Evolutionary conservation across 2,888 invertebrate species (phyloP), one percentile per base, ranked within the genome.

Genomic region (Peribatodes rhomboidaria): DNA sequence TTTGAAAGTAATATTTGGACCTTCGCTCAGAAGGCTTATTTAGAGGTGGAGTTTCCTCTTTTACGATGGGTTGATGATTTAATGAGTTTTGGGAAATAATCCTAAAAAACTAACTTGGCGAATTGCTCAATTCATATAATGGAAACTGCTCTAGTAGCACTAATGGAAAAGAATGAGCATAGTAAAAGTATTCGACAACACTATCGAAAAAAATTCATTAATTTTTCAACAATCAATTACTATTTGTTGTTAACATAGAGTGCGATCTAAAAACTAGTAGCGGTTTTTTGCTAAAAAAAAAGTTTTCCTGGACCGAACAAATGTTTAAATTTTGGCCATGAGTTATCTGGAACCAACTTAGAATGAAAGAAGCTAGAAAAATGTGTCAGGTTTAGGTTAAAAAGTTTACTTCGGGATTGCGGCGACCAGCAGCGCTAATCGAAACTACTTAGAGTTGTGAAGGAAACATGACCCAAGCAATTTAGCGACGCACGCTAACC

Each of bases 61-160:
- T 49, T 49, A 1, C 16, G 16, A 49, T n/a, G n/a, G n/a, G n/a
- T 14, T 31, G 8, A 49, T 31, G 16, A 35, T 9, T 16, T 22
- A 22, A 22, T 47, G 27, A 47, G 35, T 52, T 52, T 35, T 52
- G 50, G 20, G 35, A 52, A 33, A 52, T 52, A 20, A 52, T 14
- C n/a, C 10, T 16, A 20, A 35, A 52, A 52, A 49, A 27, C 4
- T 35, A 52, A 13, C 7, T 35, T 52, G 18, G 20, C 50, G 35
- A 20, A 27, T 14, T 46, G 20, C 14, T 56, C 31, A 33, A 49
- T 52, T 52, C 20, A 52, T 35, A 27, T 4, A 27, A 27, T 27
- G 3, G 27, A 6, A 27, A 27, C 27, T 27, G 27, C 27, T 27
- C 6, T 6, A 27, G 27, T 27, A 27, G 6, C 27, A 27, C 27